phyloP scores from a whole-genome alignment of 2,888 invertebrate species.

The Yponomeuta plumbellus region DNA sequence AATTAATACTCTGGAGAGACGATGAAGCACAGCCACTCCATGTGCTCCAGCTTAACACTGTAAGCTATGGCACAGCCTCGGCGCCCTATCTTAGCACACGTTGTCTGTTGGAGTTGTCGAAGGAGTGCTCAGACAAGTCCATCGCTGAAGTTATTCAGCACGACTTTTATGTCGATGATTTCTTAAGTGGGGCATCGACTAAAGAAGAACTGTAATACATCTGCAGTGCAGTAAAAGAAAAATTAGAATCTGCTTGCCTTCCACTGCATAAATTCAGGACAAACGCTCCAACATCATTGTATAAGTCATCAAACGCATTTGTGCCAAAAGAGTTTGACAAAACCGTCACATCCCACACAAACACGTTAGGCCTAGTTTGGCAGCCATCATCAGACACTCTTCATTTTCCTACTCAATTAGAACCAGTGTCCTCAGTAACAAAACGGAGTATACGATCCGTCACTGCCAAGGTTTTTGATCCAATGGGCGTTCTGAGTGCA shows the following conservation, averaged over 20 bases:
- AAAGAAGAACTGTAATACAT: neutral
- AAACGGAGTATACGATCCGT: neutral
- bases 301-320: neutral
- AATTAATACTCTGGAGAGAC: conserved; percentile 37
- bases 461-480: conserved; percentile 17
- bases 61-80: conserved; percentile 21
- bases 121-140: conserved; percentile 4
- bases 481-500: conserved; percentile 20
- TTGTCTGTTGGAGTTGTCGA: conserved; percentile 19
- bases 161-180: conserved; percentile 1
- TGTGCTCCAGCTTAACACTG: conserved; percentile 20
- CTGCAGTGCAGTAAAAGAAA: neutral
- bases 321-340: neutral
- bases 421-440: neutral
- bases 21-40: conserved; percentile 12
- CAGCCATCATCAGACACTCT: neutral
- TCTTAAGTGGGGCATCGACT: neutral
- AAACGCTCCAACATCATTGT: neutral
- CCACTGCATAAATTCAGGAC: conserved; percentile 14
- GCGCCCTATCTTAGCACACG: conserved; percentile 22
- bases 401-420: neutral
- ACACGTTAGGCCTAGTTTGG: neutral
- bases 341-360: neutral
- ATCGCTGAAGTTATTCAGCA: neutral
- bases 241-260: conserved; percentile 17